Evolutionary conservation across 2,113 vertebrate genomes (phyloP).

Genomic region (Heloderma charlesbogerti): DNA sequence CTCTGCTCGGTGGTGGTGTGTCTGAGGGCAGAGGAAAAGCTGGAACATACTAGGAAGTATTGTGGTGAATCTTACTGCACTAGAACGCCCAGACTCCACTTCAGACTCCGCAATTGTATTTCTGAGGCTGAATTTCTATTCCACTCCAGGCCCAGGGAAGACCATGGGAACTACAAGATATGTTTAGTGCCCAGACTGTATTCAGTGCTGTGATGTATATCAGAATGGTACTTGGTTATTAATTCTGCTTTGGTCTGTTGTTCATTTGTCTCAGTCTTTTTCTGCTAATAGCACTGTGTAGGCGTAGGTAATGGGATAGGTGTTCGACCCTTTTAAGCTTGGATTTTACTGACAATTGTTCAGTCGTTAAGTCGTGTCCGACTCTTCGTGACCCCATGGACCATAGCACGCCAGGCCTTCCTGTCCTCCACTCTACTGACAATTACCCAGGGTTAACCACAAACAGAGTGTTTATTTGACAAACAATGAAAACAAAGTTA

Average conservation of each 20-base stretch:
- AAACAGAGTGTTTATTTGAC: not conserved
- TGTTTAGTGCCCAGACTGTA: not conserved
- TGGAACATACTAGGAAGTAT: not conserved
- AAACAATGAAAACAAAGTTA: not conserved
- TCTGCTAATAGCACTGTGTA: constrained; percentile 1
- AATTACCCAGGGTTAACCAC: not conserved
- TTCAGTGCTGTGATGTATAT: not conserved
- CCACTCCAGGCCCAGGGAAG: not conserved
- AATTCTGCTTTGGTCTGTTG: not conserved
- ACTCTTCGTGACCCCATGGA: too few relatives aligned
- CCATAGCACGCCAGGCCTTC: too few relatives aligned
- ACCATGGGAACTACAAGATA: not conserved
- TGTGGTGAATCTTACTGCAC: not conserved
- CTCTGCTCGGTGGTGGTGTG: not conserved
- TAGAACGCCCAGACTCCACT: not conserved
- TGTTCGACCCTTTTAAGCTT: not conserved
- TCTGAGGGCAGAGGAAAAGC: not conserved
- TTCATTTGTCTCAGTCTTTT: not conserved
- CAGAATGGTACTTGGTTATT: not conserved
- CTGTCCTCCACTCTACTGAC: too few relatives aligned
- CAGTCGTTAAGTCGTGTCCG: too few relatives aligned
- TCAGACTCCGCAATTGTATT: not conserved
- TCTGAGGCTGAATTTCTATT: not conserved
- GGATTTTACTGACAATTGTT: not conserved
- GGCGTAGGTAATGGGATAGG: not conserved